Percentiles rank a stretch among this genome's conserved stretches.
Evolutionary conservation across 2,888 invertebrate genomes (phyloP).

Genomic region (Latrodectus elegans): DNA sequence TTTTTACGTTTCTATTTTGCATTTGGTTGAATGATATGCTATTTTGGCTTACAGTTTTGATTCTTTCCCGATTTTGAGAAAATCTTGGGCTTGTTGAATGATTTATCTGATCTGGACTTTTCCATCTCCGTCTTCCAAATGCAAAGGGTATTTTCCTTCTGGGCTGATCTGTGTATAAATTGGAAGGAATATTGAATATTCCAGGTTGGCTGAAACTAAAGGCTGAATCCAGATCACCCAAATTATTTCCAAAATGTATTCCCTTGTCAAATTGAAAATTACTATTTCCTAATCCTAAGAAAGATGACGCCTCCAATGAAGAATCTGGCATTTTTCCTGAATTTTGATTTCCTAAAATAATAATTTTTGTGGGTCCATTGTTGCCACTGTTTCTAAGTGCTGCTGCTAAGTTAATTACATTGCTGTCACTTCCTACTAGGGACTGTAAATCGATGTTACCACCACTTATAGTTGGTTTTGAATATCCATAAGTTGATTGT

Average conservation of each 20-base stretch:
- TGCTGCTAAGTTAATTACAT: constrained; percentile 21
- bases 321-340: not conserved
- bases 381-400: not conserved
- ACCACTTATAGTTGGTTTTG: constrained; percentile 15
- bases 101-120: not conserved
- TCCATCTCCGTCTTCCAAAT: constrained; percentile 18
- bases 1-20: not conserved
- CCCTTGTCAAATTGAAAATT: not conserved
- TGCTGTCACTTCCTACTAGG: constrained; percentile 31
- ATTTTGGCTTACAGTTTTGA: not conserved
- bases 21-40: not conserved
- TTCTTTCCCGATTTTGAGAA: not conserved
- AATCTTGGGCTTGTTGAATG: not conserved
- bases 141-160: constrained; percentile 10
- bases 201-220: not conserved
- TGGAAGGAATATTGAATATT: constrained; percentile 7
- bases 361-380: not conserved
- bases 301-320: constrained; percentile 1
- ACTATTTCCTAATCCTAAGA: constrained; percentile 4
- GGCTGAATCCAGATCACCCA: constrained; percentile 8
- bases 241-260: constrained; percentile 11
- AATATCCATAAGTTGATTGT: constrained; percentile 10
- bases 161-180: constrained; percentile 22
- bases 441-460: constrained; percentile 34
- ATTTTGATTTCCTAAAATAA: constrained; percentile 8